Percentiles rank a stretch among this genome's conserved stretches.
These are phyloP conservation scores for Mythimna vitellina DNA, from an alignment of 2,888 invertebrate genomes.

Conservation along the genomic window DNA sequence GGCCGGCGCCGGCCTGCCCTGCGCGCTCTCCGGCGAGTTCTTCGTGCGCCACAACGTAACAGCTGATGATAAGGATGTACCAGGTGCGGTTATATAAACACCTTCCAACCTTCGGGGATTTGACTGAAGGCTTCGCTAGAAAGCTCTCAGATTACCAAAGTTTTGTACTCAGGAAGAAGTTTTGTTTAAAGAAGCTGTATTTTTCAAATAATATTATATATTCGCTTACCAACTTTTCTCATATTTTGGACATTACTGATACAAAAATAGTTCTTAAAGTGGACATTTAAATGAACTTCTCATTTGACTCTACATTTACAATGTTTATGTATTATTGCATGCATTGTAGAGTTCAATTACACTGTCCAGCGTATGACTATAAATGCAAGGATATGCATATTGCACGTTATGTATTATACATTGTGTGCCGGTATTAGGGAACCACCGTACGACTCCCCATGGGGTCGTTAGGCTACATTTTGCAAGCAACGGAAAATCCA, in stretches of 20 bases:
- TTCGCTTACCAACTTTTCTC: background rate
- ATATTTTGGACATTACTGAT: background rate
- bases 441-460: constrained; percentile 28
- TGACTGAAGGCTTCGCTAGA: constrained; percentile 42
- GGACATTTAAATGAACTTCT: background rate
- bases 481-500: constrained; percentile 51
- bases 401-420: constrained; percentile 32
- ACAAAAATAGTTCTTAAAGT: background rate
- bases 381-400: constrained; percentile 30
- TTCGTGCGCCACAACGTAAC: constrained; percentile 86
- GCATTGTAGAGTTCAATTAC: constrained; percentile 29
- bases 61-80: constrained; percentile 86
- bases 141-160: constrained; percentile 45
- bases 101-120: constrained; percentile 51
- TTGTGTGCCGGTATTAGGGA: constrained; percentile 23
- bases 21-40: constrained; percentile 81
- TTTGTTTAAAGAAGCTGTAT: background rate
- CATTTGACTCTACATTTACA: constrained; percentile 5
- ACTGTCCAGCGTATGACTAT: constrained; percentile 6
- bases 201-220: too few species aligned
- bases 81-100: constrained; percentile 84
- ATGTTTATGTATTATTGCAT: constrained; percentile 30
- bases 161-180: constrained; percentile 30
- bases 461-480: constrained; percentile 48
- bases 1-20: constrained; percentile 78